Evolutionary conservation across 2,797 vertebrate genomes (phyloP), one percentile per base, ranked within the genome.

Genomic region (Acanthurus leucopareius): DNA sequence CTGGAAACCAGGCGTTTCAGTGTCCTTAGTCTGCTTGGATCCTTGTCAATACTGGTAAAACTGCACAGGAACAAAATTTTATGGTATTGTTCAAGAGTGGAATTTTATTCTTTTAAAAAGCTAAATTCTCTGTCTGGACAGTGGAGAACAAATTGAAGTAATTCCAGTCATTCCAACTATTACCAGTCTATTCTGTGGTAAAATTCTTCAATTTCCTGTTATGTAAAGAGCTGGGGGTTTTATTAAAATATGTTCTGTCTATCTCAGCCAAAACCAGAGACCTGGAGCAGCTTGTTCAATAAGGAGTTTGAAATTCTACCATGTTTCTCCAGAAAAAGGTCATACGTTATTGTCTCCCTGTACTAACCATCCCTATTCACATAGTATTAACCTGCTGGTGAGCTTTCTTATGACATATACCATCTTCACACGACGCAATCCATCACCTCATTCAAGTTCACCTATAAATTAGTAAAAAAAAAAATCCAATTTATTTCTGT

Each of bases 161-260:
- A 75, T 76, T 79, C 79, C 69, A 73, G 58, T 69, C 79, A 73
- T 79, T 82, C 68, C 72, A 64, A 45, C 40, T 11, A 56, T 66
- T 53, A 47, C 51, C 20, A 54, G 49, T 63, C 9, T 52, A 48
- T 69, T 72, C 64, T 73, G 79, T 25, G 52, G 56, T 59, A 53
- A n/a, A 68, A 74, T 28, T 44, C 56, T 80, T 69, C 65, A 80
- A 77, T 80, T 75, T 80, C 73, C 84, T 77, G 77, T 79, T 69
- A 51, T 73, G 65, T 54, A 28, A 32, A 28, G 57, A 66, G 57
- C 65, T 32, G 35, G 53, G 35, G 53, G 64, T 49, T 77, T 73
- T 74, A 73, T 73, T 49, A 52, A 69, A 52, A 64, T 56, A 56
- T 8, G 9, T 19, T 42, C 40, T 5, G 28, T 53, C 25, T 25